Evolutionary conservation across 2,797 vertebrate species (phyloP).

Genomic region (Ctenopoma multispine): DNA sequence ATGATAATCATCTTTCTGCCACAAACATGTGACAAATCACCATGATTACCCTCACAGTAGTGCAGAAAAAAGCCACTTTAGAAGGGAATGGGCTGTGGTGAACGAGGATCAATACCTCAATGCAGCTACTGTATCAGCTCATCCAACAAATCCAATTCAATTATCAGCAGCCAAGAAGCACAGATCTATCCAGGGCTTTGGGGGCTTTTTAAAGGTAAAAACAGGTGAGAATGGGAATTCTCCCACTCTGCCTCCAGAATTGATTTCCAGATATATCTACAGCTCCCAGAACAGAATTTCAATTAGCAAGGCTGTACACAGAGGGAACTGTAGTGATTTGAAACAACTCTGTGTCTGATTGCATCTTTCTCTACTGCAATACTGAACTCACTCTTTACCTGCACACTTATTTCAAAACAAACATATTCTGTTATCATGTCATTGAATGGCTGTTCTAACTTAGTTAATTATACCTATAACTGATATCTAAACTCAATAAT

Average conservation of each 20-base stretch:
- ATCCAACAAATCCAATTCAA: slow-evolving; percentile 80
- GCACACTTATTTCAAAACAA: slow-evolving; percentile 23
- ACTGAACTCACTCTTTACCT: slow-evolving; percentile 12
- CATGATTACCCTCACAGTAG: not conserved
- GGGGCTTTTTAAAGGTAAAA: slow-evolving; percentile 35
- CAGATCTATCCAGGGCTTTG: slow-evolving; percentile 70
- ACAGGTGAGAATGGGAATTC: slow-evolving; percentile 50
- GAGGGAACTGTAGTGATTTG: slow-evolving; percentile 40
- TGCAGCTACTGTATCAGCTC: slow-evolving; percentile 75
- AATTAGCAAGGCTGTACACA: slow-evolving; percentile 31
- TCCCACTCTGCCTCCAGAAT: slow-evolving; percentile 34
- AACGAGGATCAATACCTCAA: slow-evolving; percentile 67
- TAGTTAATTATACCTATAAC: no score
- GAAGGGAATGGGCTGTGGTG: slow-evolving; percentile 43
- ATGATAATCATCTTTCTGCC: not conserved
- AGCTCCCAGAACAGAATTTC: slow-evolving; percentile 43
- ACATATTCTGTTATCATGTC: not conserved
- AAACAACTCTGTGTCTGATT: slow-evolving; percentile 17
- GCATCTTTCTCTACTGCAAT: slow-evolving; percentile 11
- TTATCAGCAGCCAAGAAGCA: slow-evolving; percentile 71
- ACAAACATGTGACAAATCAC: not conserved
- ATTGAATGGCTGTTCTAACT: no score
- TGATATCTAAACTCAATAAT: no score
- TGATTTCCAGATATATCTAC: slow-evolving; percentile 61
- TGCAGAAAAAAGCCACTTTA: slow-evolving; percentile 30